Conservation (phyloP, 2,888 invertebrate genomes). For the Callyntrura guangdongensis region DNA sequence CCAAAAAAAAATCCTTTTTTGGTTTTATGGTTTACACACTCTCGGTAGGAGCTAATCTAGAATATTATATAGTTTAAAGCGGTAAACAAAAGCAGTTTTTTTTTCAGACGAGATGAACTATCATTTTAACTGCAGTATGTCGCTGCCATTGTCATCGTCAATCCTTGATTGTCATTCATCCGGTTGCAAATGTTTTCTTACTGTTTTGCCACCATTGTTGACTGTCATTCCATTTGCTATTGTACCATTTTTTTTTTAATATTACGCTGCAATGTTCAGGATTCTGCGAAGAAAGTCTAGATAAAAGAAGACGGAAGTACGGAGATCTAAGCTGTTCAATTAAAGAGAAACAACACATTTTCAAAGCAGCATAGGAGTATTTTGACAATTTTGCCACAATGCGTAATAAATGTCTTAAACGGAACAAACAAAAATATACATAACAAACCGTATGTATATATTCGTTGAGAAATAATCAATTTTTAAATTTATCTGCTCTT, state of each 20-base stretch:
- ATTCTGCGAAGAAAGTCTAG: neutral
- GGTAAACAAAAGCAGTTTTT: constrained; percentile 66
- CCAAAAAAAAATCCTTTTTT: constrained; percentile 57
- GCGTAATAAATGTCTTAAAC: constrained; percentile 38
- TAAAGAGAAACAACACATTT: constrained; percentile 25
- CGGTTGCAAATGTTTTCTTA: constrained; percentile 62
- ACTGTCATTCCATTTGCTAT: neutral
- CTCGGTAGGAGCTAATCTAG: constrained; percentile 76
- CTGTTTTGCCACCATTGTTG: constrained; percentile 14
- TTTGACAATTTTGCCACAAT: constrained; percentile 28
- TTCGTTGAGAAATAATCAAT: constrained; percentile 3
- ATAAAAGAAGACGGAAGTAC: constrained; percentile 63
- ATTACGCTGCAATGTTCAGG: neutral
- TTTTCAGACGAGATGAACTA: constrained; percentile 4
- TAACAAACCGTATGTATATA: neutral
- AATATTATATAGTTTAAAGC: constrained; percentile 60
- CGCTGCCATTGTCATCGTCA: constrained; percentile 38
- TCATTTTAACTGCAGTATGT: constrained; percentile 40
- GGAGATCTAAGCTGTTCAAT: constrained; percentile 57
- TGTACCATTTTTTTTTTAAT: neutral
- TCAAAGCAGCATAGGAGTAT: neutral
- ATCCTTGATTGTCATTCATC: constrained; percentile 70
- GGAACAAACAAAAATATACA: neutral
- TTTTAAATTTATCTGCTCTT: neutral
- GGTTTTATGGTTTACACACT: constrained; percentile 79